Conservation (phyloP, 2,113 vertebrate genomes). For the Montifringilla adamsi region DNA sequence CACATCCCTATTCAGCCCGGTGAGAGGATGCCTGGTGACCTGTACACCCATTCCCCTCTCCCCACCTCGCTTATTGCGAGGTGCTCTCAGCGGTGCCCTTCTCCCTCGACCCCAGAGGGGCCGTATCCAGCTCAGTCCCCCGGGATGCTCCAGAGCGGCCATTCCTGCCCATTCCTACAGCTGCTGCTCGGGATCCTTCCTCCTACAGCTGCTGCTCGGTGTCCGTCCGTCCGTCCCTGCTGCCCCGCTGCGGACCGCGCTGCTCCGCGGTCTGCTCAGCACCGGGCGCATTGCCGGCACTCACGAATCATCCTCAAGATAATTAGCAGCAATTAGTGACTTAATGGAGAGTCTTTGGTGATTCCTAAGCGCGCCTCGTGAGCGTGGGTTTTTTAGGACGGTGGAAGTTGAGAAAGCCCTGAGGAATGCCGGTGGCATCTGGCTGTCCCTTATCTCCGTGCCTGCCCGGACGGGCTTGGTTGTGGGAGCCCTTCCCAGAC, state of each 20-base stretch:
- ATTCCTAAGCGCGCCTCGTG: background rate
- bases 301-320: conserved; percentile 20
- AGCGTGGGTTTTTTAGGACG: background rate
- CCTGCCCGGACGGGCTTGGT: background rate
- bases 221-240: background rate
- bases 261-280: background rate
- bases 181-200: too few relatives aligned
- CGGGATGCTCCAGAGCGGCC: accelerated
- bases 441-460: background rate
- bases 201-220: too few relatives aligned
- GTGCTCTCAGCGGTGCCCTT: background rate
- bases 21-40: background rate
- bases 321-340: conserved; percentile 52
- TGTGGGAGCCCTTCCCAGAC: background rate
- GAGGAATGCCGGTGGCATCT: conserved; percentile 29
- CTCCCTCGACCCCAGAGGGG: too few relatives aligned
- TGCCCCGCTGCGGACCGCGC: background rate
- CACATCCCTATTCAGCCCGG: accelerated
- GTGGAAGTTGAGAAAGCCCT: conserved; percentile 46
- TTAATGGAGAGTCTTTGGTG: conserved; percentile 38
- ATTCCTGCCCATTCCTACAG: background rate
- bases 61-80: accelerated
- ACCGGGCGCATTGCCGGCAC: background rate
- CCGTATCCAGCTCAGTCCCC: accelerated
- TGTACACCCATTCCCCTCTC: background rate